phyloP scores from a whole-genome alignment of 2,113 vertebrate species.

The Phrynosoma platyrhinos region DNA sequence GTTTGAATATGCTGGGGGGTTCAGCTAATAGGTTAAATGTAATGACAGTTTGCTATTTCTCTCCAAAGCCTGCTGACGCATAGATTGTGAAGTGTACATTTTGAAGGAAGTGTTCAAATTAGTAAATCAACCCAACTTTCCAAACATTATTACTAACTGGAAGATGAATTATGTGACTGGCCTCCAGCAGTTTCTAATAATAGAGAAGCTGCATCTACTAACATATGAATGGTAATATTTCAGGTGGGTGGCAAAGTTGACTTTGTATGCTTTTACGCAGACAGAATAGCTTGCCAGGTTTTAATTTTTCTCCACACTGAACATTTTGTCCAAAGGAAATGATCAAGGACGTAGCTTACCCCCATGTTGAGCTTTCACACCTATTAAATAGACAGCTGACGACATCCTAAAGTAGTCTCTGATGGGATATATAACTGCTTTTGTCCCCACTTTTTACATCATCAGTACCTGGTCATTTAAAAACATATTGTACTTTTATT shows the following conservation, averaged over 20 bases:
- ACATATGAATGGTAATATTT: neutral
- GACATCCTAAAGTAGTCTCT: slow-evolving; percentile 18
- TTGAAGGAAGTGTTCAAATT: slow-evolving; percentile 32
- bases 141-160: slow-evolving; percentile 20
- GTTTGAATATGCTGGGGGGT: slow-evolving; percentile 35
- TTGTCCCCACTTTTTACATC: neutral
- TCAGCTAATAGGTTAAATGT: slow-evolving; percentile 50
- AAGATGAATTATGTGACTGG: slow-evolving; percentile 54
- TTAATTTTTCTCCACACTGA: neutral
- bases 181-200: slow-evolving; percentile 35
- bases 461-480: neutral
- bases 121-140: slow-evolving; percentile 56
- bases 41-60: slow-evolving; percentile 39
- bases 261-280: neutral
- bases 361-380: neutral
- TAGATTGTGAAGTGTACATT: slow-evolving; percentile 20
- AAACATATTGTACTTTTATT: neutral
- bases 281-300: neutral
- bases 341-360: neutral
- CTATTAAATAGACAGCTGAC: slow-evolving; percentile 27
- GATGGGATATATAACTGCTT: slow-evolving; percentile 10
- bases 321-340: slow-evolving; percentile 8
- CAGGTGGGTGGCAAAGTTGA: slow-evolving; percentile 8
- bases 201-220: slow-evolving; percentile 18
- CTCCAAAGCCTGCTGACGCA: slow-evolving; percentile 44